Base-by-base conservation (phyloP, 2,888 invertebrate species). In the Drosophila ustulata region DNA sequence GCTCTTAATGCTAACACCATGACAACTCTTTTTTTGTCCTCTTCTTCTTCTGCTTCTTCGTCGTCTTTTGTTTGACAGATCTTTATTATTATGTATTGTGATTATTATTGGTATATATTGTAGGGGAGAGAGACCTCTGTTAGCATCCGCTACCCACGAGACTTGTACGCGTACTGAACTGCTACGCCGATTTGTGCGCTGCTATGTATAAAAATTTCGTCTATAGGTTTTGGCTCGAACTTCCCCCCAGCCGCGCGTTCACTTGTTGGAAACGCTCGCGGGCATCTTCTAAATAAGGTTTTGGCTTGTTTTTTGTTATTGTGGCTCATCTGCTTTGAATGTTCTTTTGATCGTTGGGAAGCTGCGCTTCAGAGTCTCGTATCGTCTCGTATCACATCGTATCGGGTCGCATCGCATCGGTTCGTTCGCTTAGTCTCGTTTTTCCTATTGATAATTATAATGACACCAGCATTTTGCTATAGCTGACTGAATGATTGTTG, bases 121-220 rank as follows among this genome's bases (percentile, higher is more conserved):
- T 52, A 66, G 62, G 65, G 76, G 71, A 77, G 69, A 82, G 72
- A 88, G 68, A 78, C 88, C 83, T 84, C 73, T 73, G 77, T 67
- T 82, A 75, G 75, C 92, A 92, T 92, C 92, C 91, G 91, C 89
- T 90, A 89, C 86, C 90, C 89, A 91, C 91, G 90, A 92, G 90
- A 90, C 88, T 89, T 90, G 90, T 91, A 89, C 90, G 90, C 90
- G 89, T 90, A 92, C 92, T 92, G 91, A 92, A 83, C 91, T 91
- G 89, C 89, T 80, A 71, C 71, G 77, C 75, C 75, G 76, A 79
- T 77, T 71, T 85, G 82, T 86, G 83, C 87, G 87, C 83, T 71
- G 86, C 91, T 92, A 92, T 90, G 92, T 92, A 92, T 91, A 89
- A 75, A 88, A 85, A 86, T 75, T 88, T 88, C 50, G 87, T 68